Conservation (phyloP, 2,797 vertebrate genomes). For the Echiichthys vipera region DNA sequence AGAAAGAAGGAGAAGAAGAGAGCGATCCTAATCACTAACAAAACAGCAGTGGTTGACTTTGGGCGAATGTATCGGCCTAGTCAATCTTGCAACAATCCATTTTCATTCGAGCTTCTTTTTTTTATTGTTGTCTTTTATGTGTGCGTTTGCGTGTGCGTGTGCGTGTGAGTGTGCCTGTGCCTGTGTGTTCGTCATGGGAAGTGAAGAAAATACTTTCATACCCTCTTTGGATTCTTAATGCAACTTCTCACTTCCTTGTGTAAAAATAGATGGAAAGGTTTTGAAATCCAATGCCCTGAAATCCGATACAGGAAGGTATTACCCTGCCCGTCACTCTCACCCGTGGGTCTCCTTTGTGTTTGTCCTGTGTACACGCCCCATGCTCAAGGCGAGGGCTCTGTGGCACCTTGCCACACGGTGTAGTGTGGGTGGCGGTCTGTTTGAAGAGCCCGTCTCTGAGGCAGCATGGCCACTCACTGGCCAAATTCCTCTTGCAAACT, state of each 20-base stretch:
- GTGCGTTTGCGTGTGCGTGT: neutral
- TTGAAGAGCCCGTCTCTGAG: constrained; percentile 72
- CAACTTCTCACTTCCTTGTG: constrained; percentile 70
- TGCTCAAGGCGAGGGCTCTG: constrained; percentile 72
- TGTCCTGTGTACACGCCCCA: constrained; percentile 74
- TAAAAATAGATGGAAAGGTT: constrained; percentile 77
- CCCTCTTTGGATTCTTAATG: constrained; percentile 45
- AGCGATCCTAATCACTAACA: constrained; percentile 53
- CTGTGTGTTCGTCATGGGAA: constrained; percentile 34
- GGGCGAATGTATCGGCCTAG: constrained; percentile 50
- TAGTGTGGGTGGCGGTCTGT: constrained; percentile 74
- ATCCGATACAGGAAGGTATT: constrained; percentile 80
- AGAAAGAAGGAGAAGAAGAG: constrained; percentile 22
- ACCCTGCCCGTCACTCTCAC: constrained; percentile 73
- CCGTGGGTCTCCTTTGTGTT: constrained; percentile 82
- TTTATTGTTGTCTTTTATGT: neutral
- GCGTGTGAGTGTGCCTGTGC: neutral
- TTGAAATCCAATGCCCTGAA: constrained; percentile 75
- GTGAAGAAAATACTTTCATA: constrained; percentile 40
- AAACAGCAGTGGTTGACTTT: constrained; percentile 58
- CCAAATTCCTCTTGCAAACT: constrained; percentile 56
- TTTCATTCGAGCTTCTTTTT: constrained; percentile 20
- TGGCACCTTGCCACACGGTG: constrained; percentile 78
- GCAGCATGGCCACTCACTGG: constrained; percentile 55
- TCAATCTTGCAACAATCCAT: constrained; percentile 47